Percentiles rank a stretch among this genome's conserved stretches.
phyloP scores from a whole-genome alignment of 2,113 vertebrate genomes.

The Xyliphius kryptos region DNA sequence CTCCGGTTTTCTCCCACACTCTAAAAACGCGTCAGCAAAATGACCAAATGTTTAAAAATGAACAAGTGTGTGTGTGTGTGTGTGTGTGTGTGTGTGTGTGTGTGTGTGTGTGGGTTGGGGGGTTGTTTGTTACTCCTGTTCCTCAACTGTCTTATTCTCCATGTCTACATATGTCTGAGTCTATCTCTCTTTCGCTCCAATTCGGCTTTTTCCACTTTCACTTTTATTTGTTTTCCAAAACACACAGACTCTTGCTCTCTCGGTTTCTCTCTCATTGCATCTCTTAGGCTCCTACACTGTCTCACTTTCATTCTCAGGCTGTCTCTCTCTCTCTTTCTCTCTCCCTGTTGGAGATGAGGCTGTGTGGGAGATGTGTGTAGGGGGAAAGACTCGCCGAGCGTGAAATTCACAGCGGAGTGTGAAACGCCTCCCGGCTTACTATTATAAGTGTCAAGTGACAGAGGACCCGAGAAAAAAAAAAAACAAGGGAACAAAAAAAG shows the following conservation, averaged over 20 bases:
- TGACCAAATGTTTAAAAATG: too few species aligned
- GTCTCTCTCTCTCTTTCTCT: background rate
- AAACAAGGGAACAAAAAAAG: slow-evolving; percentile 2
- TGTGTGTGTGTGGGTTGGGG: background rate
- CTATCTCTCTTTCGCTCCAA: background rate
- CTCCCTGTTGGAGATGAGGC: background rate
- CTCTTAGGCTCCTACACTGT: too few species aligned
- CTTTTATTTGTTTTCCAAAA: background rate
- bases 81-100: too few species aligned
- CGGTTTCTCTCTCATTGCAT: slow-evolving; percentile 1
- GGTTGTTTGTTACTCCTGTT: too few species aligned
- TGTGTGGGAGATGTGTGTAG: slow-evolving; percentile 11
- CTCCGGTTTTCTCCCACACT: too few species aligned
- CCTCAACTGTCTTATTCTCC: too few species aligned
- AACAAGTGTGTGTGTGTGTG: too few species aligned
- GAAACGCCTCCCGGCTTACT: slow-evolving; percentile 48
- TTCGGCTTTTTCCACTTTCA: background rate
- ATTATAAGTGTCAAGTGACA: slow-evolving; percentile 44
- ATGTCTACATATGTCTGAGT: too few species aligned
- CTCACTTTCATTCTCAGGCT: slow-evolving; percentile 2
- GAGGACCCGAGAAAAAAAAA: background rate
- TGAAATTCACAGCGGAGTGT: slow-evolving; percentile 55
- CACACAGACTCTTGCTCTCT: too few species aligned
- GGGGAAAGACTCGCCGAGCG: slow-evolving; percentile 42
- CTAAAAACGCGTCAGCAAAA: too few species aligned